Evolutionary conservation across 1,140 invertebrate species (phyloP).

Genomic region (Leptonema lineaticorne): DNA sequence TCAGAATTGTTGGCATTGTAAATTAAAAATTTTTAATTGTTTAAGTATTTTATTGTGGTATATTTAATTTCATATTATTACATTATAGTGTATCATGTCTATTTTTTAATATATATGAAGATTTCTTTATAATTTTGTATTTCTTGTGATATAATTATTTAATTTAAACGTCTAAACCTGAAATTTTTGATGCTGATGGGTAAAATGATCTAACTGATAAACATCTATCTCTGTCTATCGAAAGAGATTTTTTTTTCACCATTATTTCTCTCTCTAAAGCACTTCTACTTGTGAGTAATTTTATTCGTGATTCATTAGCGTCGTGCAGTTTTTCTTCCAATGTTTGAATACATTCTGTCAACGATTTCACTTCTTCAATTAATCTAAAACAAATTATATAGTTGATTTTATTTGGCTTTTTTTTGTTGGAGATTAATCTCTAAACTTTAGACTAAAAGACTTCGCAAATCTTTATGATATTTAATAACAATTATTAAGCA

Average conservation of each 20-base stretch:
- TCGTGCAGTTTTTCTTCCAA: slow-evolving; percentile 61
- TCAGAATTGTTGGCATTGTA: slow-evolving; percentile 54
- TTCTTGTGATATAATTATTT: neutral
- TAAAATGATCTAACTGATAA: slow-evolving; percentile 64
- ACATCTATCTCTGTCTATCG: slow-evolving; percentile 68
- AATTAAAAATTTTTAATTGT: neutral
- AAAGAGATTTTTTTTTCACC: slow-evolving; percentile 69
- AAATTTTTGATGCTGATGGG: slow-evolving; percentile 65
- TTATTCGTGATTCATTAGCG: slow-evolving; percentile 60
- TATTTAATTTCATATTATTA: neutral
- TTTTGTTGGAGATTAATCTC: too few species aligned
- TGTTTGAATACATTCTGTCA: slow-evolving; percentile 65
- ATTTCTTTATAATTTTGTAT: neutral
- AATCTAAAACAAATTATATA: slow-evolving; percentile 55
- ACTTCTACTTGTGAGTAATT: slow-evolving; percentile 61
- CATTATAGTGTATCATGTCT: too few species aligned
- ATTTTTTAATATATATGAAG: too few species aligned
- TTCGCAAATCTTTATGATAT: neutral
- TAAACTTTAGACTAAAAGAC: too few species aligned
- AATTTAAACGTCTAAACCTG: slow-evolving; percentile 57
- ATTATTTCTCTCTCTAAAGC: slow-evolving; percentile 71
- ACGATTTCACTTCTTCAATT: slow-evolving; percentile 71
- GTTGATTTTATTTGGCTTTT: too few species aligned
- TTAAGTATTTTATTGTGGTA: neutral
- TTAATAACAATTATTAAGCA: too few species aligned